phyloP scores from a whole-genome alignment of 2,113 vertebrate genomes.

The Nesoenas mayeri region DNA sequence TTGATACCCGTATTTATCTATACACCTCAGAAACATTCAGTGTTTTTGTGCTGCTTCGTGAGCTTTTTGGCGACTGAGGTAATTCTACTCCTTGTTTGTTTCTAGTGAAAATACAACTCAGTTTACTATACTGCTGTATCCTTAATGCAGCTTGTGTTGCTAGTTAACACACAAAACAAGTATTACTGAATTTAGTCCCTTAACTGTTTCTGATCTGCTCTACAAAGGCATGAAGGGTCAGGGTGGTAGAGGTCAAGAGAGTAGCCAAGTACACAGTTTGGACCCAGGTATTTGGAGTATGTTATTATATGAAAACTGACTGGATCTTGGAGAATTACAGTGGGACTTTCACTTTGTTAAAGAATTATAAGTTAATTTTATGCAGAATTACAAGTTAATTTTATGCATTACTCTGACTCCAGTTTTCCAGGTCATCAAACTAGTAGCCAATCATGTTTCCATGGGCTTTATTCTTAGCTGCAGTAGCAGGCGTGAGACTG shows the following conservation, averaged over 20 bases:
- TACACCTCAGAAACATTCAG: background rate
- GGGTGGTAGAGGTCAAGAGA: fast-evolving
- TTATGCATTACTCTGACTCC: background rate
- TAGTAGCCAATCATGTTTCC: background rate
- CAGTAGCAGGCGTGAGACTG: background rate
- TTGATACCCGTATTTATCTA: background rate
- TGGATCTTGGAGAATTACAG: background rate
- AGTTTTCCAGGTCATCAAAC: background rate
- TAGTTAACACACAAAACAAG: background rate
- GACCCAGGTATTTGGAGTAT: background rate
- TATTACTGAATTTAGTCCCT: background rate
- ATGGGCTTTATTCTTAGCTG: background rate
- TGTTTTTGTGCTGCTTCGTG: background rate
- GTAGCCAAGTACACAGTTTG: background rate
- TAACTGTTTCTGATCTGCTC: background rate
- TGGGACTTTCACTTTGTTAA: background rate
- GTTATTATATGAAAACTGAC: background rate
- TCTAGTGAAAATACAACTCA: background rate
- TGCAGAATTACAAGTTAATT: background rate
- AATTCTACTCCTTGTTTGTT: background rate
- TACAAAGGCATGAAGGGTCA: background rate
- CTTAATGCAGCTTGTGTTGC: background rate
- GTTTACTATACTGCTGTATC: background rate
- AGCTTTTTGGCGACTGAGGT: background rate
- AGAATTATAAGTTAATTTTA: background rate